Percentiles rank a stretch among this genome's conserved stretches.
phyloP scores from a whole-genome alignment of 1,140 invertebrate genomes.

The Triops longicaudatus region DNA sequence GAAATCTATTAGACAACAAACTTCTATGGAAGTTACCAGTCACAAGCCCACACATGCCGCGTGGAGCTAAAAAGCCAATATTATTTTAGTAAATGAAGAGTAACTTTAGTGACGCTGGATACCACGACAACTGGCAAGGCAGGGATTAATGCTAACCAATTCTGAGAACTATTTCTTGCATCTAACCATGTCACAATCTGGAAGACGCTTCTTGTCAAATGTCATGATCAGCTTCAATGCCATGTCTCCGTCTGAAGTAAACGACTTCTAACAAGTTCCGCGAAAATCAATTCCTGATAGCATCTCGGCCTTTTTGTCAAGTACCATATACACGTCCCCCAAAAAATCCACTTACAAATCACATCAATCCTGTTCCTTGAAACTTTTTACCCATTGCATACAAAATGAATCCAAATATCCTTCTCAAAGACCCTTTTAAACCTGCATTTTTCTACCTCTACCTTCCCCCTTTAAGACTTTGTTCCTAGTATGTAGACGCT shows the following conservation, averaged over 20 bases:
- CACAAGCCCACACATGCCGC: too few species aligned
- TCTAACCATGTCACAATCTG: background rate
- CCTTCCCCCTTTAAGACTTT: background rate
- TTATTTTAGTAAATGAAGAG: too few species aligned
- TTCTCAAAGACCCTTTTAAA: background rate
- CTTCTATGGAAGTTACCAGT: too few species aligned
- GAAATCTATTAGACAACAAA: too few species aligned
- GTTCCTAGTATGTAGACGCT: too few species aligned
- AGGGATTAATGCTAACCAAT: background rate
- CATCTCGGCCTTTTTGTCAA: background rate
- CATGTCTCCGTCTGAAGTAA: background rate
- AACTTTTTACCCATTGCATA: background rate
- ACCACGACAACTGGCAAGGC: too few species aligned
- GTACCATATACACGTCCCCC: background rate
- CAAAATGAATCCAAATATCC: background rate
- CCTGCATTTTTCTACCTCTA: background rate
- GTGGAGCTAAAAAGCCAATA: too few species aligned
- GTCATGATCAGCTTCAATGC: background rate
- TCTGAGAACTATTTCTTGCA: background rate
- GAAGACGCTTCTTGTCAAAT: background rate
- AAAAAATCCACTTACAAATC: background rate
- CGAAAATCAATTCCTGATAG: background rate
- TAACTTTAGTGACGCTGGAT: too few species aligned
- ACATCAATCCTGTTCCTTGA: background rate
- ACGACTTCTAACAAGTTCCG: background rate